Evolutionary conservation across 2,113 vertebrate species (phyloP).

Genomic region (Arizona elegans): DNA sequence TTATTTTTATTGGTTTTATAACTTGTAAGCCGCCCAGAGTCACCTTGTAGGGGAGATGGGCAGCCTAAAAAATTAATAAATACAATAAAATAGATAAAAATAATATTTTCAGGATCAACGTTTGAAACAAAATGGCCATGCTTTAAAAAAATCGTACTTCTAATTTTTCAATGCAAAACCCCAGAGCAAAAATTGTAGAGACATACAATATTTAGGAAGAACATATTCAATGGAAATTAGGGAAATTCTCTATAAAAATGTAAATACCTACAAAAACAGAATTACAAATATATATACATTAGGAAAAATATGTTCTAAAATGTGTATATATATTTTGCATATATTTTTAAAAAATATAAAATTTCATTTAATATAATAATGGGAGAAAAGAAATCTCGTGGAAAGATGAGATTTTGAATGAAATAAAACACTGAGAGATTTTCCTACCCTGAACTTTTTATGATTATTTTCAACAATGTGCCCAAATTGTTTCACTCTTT

Average conservation of each 20-base stretch:
- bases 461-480: background rate
- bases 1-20: too few relatives aligned
- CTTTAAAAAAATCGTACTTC: background rate
- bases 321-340: background rate
- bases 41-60: too few relatives aligned
- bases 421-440: background rate
- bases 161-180: background rate
- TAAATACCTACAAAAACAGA: background rate
- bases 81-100: too few relatives aligned
- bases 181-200: background rate
- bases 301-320: background rate
- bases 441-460: background rate
- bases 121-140: background rate
- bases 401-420: background rate
- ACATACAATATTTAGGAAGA: background rate
- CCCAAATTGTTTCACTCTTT: background rate
- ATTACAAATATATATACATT: background rate
- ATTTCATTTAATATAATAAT: background rate
- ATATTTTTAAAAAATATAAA: background rate
- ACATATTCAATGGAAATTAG: background rate
- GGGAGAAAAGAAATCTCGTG: background rate
- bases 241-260: background rate
- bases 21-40: too few relatives aligned
- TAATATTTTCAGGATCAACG: background rate
- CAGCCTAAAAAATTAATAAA: too few relatives aligned